Percentiles rank a stretch among this genome's conserved stretches.
Evolutionary conservation across 2,888 invertebrate species (phyloP).

Genomic region (Sarcophaga subvicina): DNA sequence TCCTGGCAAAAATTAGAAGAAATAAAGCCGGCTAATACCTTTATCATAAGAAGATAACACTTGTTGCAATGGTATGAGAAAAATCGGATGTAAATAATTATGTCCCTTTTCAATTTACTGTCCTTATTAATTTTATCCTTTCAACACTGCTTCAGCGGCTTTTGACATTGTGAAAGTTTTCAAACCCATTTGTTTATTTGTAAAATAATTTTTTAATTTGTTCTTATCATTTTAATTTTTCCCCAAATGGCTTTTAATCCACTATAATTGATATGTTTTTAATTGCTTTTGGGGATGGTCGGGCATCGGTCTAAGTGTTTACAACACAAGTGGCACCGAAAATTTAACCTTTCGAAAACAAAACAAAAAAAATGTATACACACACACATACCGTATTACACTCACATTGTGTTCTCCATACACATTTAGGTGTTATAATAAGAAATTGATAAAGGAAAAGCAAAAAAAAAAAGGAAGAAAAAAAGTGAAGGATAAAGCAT

Average conservation of each 20-base stretch:
- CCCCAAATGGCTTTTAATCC: slow-evolving; percentile 3
- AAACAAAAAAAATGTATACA: not conserved
- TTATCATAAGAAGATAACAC: too few species aligned
- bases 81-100: too few species aligned
- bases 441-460: not conserved
- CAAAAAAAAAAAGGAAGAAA: not conserved
- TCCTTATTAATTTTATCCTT: too few species aligned
- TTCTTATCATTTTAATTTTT: not conserved
- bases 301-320: too few species aligned
- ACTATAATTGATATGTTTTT: not conserved
- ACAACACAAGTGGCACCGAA: not conserved
- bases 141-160: too few species aligned
- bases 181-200: too few species aligned
- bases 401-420: not conserved
- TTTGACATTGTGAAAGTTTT: too few species aligned
- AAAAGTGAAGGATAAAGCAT: not conserved
- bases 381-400: not conserved
- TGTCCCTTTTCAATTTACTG: too few species aligned
- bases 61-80: too few species aligned
- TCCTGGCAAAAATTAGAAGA: too few species aligned
- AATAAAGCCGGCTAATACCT: too few species aligned
- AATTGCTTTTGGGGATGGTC: not conserved
- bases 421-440: not conserved
- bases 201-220: too few species aligned
- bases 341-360: slow-evolving; percentile 13